Evolutionary conservation across 2,888 invertebrate species (phyloP).

Genomic region (Machimus atricapillus): DNA sequence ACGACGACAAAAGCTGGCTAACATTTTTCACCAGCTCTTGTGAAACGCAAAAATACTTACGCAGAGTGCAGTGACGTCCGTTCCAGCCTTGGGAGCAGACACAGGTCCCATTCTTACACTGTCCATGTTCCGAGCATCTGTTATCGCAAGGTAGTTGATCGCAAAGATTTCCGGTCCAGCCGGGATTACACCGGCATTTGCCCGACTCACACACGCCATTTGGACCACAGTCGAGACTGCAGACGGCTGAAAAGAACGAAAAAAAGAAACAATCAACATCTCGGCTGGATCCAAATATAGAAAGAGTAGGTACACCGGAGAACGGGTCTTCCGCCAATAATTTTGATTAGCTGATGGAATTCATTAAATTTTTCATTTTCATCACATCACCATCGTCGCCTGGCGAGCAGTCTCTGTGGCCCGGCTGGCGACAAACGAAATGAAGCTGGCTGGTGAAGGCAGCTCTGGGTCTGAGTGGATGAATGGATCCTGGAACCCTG

Average conservation of each 20-base stretch:
- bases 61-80: constrained; percentile 94
- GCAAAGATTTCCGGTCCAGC: constrained; percentile 93
- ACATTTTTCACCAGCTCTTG: not conserved
- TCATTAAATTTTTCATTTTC: constrained; percentile 51
- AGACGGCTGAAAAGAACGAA: constrained; percentile 72
- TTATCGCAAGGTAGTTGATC: constrained; percentile 90
- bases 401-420: not conserved
- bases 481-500: not conserved
- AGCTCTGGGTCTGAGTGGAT: not conserved
- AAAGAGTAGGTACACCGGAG: not conserved
- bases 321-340: constrained; percentile 8
- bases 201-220: constrained; percentile 95
- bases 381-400: constrained; percentile 2
- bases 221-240: constrained; percentile 90
- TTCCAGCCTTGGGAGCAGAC: constrained; percentile 98
- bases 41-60: constrained; percentile 74
- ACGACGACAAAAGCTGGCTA: not conserved
- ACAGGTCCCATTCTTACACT: constrained; percentile 97
- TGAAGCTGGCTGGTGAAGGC: not conserved
- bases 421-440: not conserved
- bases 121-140: constrained; percentile 93
- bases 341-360: constrained; percentile 49
- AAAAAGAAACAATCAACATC: not conserved
- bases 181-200: constrained; percentile 87
- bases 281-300: not conserved